Percentiles rank a stretch among this genome's conserved stretches.
Evolutionary conservation across 1,140 invertebrate genomes (phyloP).

Genomic region (Oncopodura yosiiana): DNA sequence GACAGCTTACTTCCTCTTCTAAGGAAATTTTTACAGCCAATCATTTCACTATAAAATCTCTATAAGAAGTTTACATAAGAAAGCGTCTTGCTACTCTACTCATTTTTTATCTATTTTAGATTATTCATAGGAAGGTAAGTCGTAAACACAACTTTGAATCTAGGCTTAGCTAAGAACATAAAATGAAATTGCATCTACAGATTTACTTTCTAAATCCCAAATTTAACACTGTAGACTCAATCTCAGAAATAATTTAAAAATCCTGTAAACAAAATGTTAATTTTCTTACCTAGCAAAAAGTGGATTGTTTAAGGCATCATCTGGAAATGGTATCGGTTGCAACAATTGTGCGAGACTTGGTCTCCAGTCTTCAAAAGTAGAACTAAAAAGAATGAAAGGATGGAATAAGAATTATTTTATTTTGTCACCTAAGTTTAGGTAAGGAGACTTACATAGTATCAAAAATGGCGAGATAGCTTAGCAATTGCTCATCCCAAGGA

Average conservation of each 20-base stretch:
- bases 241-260: background rate
- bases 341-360: constrained; percentile 61
- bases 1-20: no score
- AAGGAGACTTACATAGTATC: constrained; percentile 47
- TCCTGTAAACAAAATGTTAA: background rate
- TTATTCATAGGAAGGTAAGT: background rate
- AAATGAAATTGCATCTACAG: no score
- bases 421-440: background rate
- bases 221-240: no score
- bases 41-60: no score
- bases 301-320: constrained; percentile 53
- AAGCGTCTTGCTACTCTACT: no score
- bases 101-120: constrained; percentile 7
- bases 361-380: constrained; percentile 66
- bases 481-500: constrained; percentile 37
- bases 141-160: no score
- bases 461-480: constrained; percentile 48
- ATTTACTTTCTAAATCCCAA: no score
- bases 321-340: constrained; percentile 72
- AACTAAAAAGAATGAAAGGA: constrained; percentile 41
- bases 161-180: background rate
- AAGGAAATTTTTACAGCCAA: no score
- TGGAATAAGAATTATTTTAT: background rate
- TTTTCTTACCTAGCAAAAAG: constrained; percentile 44
- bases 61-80: no score